phyloP scores from a whole-genome alignment of 2,888 invertebrate species.

The Habrosyne pyritoides region DNA sequence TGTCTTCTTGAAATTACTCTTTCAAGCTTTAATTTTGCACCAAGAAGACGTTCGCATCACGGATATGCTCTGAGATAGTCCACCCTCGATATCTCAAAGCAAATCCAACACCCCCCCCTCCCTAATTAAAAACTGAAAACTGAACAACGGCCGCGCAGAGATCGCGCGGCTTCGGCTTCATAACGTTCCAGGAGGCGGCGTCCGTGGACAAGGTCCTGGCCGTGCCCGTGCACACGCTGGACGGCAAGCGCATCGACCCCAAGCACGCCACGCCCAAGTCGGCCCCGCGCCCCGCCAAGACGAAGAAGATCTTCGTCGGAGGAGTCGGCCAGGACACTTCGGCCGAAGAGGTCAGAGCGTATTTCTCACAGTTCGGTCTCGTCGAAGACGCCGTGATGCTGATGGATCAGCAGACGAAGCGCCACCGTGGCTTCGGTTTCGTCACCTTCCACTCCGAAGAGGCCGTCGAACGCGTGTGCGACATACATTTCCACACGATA shows the following conservation, averaged over 20 bases:
- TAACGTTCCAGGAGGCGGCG: slow-evolving; percentile 95
- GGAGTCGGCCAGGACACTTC: slow-evolving; percentile 96
- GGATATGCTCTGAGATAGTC: no score
- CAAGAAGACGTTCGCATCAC: no score
- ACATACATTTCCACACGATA: slow-evolving; percentile 96
- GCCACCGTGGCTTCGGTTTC: slow-evolving; percentile 95
- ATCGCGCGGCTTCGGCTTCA: slow-evolving; percentile 97
- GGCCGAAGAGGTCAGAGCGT: slow-evolving; percentile 94
- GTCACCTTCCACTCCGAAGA: slow-evolving; percentile 96
- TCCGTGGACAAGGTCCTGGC: slow-evolving; percentile 96
- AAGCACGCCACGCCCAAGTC: slow-evolving; percentile 97
- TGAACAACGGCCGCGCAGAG: slow-evolving; percentile 85
- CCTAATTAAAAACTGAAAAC: neutral
- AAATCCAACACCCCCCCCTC: neutral
- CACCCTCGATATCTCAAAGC: neutral
- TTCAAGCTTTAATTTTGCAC: no score
- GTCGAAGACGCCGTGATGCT: slow-evolving; percentile 96
- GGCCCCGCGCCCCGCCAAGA: slow-evolving; percentile 93
- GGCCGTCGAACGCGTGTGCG: slow-evolving; percentile 95
- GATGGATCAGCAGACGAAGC: slow-evolving; percentile 96
- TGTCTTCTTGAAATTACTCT: neutral
- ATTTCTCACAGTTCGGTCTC: slow-evolving; percentile 94
- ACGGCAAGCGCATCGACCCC: slow-evolving; percentile 97
- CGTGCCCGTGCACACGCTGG: slow-evolving; percentile 94
- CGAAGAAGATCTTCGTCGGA: slow-evolving; percentile 96